Percentiles rank a stretch among this genome's conserved stretches.
Conservation (phyloP, 2,888 invertebrate genomes). For the Drosophila picticornis region DNA sequence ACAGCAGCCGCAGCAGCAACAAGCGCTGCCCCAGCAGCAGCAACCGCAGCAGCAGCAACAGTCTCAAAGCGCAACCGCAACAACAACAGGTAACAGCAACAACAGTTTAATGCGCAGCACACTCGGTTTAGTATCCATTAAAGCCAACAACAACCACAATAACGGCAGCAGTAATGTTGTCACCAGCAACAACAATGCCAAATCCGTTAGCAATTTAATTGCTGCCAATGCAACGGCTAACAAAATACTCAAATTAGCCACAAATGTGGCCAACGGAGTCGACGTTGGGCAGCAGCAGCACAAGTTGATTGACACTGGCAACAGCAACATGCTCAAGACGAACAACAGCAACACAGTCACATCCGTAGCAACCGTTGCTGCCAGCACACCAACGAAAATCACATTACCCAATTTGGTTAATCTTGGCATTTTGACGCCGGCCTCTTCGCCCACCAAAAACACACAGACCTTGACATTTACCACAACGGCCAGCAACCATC, state of each 20-base stretch:
- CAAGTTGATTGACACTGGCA: constrained; percentile 52
- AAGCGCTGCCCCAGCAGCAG: constrained; percentile 42
- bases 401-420: constrained; percentile 85
- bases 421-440: constrained; percentile 86
- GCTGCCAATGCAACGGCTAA: constrained; percentile 84
- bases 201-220: constrained; percentile 83
- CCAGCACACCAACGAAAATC: constrained; percentile 80
- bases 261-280: constrained; percentile 81
- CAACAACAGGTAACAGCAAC: constrained; percentile 84
- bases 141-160: constrained; percentile 69
- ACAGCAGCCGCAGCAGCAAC: constrained; percentile 48
- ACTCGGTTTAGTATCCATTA: constrained; percentile 85
- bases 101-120: constrained; percentile 85
- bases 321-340: constrained; percentile 42
- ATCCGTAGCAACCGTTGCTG: constrained; percentile 35
- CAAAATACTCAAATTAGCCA: constrained; percentile 84
- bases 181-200: constrained; percentile 48
- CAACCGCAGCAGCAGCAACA: constrained; percentile 52
- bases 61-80: constrained; percentile 57
- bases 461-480: constrained; percentile 83
- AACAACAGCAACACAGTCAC: constrained; percentile 51
- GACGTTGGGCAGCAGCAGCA: constrained; percentile 76
- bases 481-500: constrained; percentile 72
- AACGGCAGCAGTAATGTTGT: constrained; percentile 47
- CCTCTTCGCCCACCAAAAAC: constrained; percentile 86